Evolutionary conservation across 2,797 vertebrate species (phyloP), one percentile per base, ranked within the genome.

Genomic region (Mormyrops attenuatus): DNA sequence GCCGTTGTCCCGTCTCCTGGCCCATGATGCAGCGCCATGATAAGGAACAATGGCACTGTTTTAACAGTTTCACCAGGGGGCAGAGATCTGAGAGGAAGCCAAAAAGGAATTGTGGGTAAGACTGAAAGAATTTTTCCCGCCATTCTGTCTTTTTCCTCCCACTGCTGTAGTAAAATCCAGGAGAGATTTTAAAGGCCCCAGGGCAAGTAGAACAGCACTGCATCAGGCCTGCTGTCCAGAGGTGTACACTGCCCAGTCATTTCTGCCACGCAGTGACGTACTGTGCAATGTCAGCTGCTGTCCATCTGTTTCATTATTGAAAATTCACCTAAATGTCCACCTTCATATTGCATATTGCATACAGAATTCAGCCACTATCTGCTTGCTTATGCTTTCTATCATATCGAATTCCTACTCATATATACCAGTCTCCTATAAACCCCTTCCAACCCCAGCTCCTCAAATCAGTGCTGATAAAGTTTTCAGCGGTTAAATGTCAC

Each of bases 1-100:
- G 13, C 88, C 20, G 69, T 88, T 88, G 69, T 88, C 77, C 69
- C 57, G 30, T 80, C 49, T 44, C 88, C 88, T 57, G 88, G 88
- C 88, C 53, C 69, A 55, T 44, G 73, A 80, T 44, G 34, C 73
- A 44, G 73, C 3, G 0, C 38, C 34, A 80, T 80, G 73, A 41
- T 80, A 80, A 44, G 73, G 41, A 80, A 80, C 73, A 80, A 80
- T 80, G 38, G n/a, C 20, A n/a, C 41, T n/a, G 73, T 80, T 80
- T 80, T 80, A 80, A 44, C 41, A 17, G 41, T n/a, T 80, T 80
- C 73, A 80, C 34, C 73, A 80, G 41, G 73, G 73, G 73, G 73
- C 73, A 80, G 73, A 80, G 15, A 41, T 38, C 41, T 41, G 34
- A 80, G 17, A 44, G 73, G 73, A 80, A 80, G 73, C 73, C 73